These are phyloP conservation scores for Azorinus chamasolen DNA, from an alignment of 2,888 invertebrate genomes.

Conservation along the genomic window DNA sequence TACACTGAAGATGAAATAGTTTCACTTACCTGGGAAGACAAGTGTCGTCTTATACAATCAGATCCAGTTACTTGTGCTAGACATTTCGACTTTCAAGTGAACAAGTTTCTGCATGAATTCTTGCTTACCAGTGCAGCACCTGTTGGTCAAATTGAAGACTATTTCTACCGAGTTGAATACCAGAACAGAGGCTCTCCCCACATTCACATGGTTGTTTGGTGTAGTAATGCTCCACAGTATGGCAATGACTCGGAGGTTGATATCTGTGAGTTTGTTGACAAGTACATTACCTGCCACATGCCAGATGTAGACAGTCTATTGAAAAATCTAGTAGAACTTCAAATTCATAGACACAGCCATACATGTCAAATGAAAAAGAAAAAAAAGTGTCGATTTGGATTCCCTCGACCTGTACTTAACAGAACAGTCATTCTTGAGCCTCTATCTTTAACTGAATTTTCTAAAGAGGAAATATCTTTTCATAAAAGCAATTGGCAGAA, in stretches of 20 bases:
- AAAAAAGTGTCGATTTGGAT: too few relatives aligned
- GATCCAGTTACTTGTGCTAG: too few relatives aligned
- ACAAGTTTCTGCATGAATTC: constrained; percentile 35
- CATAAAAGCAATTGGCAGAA: too few relatives aligned
- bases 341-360: constrained; percentile 20
- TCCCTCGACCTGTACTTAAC: too few relatives aligned
- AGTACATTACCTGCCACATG: constrained; percentile 41
- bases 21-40: constrained; percentile 7
- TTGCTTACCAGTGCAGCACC: constrained; percentile 31
- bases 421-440: too few relatives aligned
- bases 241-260: constrained; percentile 27
- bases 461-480: background rate
- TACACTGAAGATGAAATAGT: constrained; percentile 25
- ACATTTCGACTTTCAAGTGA: constrained; percentile 42
- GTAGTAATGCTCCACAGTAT: constrained; percentile 43
- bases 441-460: too few relatives aligned
- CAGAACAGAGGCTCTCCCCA: constrained; percentile 63
- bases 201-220: constrained; percentile 59
- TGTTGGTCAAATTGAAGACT: constrained; percentile 54
- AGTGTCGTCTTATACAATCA: constrained; percentile 41
- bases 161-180: constrained; percentile 57
- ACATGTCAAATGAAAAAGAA: constrained; percentile 21
- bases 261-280: constrained; percentile 46
- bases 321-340: constrained; percentile 18
- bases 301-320: background rate